Conservation (phyloP, 2,888 invertebrate genomes). For the Phortica magna region DNA sequence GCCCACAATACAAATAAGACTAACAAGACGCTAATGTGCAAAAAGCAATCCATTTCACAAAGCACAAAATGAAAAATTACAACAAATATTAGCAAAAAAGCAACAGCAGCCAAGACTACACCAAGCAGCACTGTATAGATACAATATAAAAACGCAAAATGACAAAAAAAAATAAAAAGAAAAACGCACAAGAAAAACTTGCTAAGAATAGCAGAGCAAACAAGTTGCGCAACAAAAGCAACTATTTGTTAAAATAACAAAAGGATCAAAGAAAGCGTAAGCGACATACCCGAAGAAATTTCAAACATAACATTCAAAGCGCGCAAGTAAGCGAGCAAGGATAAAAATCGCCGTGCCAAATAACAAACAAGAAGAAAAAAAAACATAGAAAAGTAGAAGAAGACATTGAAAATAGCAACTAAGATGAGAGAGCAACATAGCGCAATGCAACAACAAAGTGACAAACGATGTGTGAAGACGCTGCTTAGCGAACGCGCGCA, state of each 20-base stretch:
- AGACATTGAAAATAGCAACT: conserved; percentile 2
- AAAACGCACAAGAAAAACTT: conserved; percentile 47
- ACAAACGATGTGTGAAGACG: conserved; percentile 69
- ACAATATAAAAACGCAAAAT: not conserved
- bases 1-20: conserved; percentile 35
- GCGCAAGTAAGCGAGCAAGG: not conserved
- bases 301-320: conserved; percentile 12
- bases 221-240: conserved; percentile 27
- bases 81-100: conserved; percentile 61
- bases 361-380: not conserved
- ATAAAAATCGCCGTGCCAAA: not conserved
- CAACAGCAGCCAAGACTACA: conserved; percentile 43
- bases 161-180: conserved; percentile 36
- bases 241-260: conserved; percentile 22
- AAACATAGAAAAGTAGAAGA: not conserved
- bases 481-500: conserved; percentile 48
- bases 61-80: conserved; percentile 66
- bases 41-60: conserved; percentile 56
- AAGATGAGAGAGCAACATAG: not conserved
- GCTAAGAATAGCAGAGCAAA: not conserved
- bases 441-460: conserved; percentile 59
- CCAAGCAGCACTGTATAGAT: conserved; percentile 31
- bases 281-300: conserved; percentile 11
- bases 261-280: conserved; percentile 13
- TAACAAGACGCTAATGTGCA: conserved; percentile 59